Evolutionary conservation across 2,113 vertebrate species (phyloP).

Genomic region (Alligator mississippiensis): DNA sequence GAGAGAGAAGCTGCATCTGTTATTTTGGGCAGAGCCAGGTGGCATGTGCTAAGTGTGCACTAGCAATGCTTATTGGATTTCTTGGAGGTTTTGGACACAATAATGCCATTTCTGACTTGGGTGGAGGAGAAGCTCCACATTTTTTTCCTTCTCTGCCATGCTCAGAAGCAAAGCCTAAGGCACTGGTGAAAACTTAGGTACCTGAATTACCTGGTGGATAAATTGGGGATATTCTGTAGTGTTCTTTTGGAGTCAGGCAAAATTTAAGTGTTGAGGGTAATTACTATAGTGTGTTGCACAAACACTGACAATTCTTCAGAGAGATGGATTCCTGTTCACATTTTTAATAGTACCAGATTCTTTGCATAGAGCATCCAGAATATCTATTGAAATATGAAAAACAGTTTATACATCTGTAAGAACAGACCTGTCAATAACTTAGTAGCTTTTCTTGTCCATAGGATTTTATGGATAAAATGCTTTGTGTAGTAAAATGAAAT

Average conservation of each 20-base stretch:
- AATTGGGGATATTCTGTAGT: too few species aligned
- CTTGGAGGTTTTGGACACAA: too few species aligned
- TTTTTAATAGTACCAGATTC: not conserved
- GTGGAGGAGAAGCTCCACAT: too few species aligned
- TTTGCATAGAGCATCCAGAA: not conserved
- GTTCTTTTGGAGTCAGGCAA: too few species aligned
- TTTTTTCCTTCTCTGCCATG: too few species aligned
- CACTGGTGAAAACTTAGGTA: too few species aligned
- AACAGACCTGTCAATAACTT: not conserved
- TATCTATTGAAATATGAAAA: not conserved
- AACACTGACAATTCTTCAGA: not conserved
- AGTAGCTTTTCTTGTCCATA: not conserved
- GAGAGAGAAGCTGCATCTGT: too few species aligned
- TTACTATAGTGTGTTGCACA: not conserved
- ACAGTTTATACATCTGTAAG: constrained; percentile 1
- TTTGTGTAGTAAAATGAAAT: constrained; percentile 32
- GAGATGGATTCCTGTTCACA: not conserved
- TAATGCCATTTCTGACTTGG: too few species aligned
- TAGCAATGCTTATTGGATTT: too few species aligned
- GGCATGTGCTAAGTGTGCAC: too few species aligned
- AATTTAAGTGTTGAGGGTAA: not conserved
- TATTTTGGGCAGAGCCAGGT: not conserved
- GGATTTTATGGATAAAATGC: not conserved
- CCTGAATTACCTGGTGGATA: too few species aligned
- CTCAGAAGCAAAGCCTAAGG: too few species aligned